Evolutionary conservation across 2,113 vertebrate species (phyloP).

Genomic region (Hippolais icterina): DNA sequence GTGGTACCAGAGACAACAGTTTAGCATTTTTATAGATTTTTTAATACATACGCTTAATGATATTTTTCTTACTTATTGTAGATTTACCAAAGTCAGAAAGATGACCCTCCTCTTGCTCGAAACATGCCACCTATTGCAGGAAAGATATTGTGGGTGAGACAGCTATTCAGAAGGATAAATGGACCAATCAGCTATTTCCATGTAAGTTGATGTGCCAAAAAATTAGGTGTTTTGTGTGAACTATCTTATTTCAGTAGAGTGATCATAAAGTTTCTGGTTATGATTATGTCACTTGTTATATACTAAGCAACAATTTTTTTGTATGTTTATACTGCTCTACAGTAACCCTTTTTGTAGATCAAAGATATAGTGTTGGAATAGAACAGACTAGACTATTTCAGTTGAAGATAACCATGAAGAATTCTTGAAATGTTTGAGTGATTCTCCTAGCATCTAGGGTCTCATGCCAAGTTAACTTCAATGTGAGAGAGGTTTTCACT

Average conservation of each 20-base stretch:
- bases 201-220: conserved; percentile 63
- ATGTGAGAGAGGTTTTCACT: neutral
- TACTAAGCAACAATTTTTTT: neutral
- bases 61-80: conserved; percentile 35
- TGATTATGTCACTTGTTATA: neutral
- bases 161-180: conserved; percentile 80
- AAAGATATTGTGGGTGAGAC: conserved; percentile 82
- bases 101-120: conserved; percentile 77
- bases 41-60: neutral
- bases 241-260: neutral
- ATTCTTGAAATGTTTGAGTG: neutral
- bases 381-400: neutral
- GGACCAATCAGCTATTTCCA: conserved; percentile 82
- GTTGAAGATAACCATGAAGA: neutral
- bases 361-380: neutral
- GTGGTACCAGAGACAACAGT: neutral
- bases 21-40: neutral
- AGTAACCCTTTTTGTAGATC: neutral
- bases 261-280: neutral
- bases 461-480: neutral
- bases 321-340: neutral
- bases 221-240: neutral
- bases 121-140: conserved; percentile 83
- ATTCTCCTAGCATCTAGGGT: neutral
- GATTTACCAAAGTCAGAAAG: conserved; percentile 76